phyloP scores from a whole-genome alignment of 2,113 vertebrate genomes.

The Bufo gargarizans region DNA sequence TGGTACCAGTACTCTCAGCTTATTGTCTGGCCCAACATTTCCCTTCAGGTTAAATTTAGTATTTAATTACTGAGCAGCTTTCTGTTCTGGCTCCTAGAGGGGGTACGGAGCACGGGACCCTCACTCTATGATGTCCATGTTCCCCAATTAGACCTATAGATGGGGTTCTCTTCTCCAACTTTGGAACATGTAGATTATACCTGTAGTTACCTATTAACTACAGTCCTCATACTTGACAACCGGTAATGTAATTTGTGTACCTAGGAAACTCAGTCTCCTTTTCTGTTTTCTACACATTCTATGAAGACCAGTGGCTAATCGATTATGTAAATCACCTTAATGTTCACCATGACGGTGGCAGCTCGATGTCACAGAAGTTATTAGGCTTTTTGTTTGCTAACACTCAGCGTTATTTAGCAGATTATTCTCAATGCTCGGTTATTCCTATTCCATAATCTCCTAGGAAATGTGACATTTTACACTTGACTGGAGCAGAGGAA shows the following conservation, averaged over 20 bases:
- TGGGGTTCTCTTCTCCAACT: too few relatives aligned
- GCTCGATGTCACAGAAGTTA: background rate
- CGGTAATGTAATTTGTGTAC: too few relatives aligned
- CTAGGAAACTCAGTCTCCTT: background rate
- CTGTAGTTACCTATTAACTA: too few relatives aligned
- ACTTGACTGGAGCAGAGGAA: background rate
- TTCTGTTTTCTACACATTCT: background rate
- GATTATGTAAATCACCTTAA: background rate
- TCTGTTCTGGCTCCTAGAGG: too few relatives aligned
- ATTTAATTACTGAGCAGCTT: too few relatives aligned
- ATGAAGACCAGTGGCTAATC: background rate
- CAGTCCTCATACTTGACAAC: background rate
- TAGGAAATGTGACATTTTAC: slow-evolving; percentile 18
- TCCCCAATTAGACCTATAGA: too few relatives aligned
- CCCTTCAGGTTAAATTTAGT: too few relatives aligned
- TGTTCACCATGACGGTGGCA: background rate
- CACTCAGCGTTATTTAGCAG: slow-evolving; percentile 1
- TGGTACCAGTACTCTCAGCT: too few relatives aligned
- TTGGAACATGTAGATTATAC: too few relatives aligned
- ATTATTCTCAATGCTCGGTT: background rate
- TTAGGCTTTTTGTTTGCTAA: slow-evolving; percentile 19
- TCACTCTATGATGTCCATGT: too few relatives aligned
- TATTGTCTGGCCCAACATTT: too few relatives aligned
- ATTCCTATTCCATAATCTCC: slow-evolving; percentile 13
- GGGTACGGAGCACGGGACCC: too few relatives aligned